Base-by-base conservation (phyloP, 92 coral and sea anemone species). In the Muricea muricata region DNA sequence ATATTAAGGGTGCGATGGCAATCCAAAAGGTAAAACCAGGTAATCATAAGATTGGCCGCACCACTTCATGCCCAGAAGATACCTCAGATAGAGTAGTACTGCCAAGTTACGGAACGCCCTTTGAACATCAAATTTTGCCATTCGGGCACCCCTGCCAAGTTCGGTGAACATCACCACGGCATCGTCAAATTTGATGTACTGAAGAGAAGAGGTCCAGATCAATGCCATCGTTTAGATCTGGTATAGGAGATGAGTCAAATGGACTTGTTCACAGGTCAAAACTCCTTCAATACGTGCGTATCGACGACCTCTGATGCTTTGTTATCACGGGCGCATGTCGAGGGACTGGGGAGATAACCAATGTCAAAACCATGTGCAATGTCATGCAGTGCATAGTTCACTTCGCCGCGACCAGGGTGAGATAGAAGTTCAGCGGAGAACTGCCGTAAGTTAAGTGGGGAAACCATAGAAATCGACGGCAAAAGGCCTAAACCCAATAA, bases 61-160 rank as follows among this genome's bases (percentile, higher is more conserved):
- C 92, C 89, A 89, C 45, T 71, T 71, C 86, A 89, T 71, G n/a
- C 89, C 89, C 14, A 89, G 42, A 23, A 89, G 50, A 29, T 29
- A 66, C 12, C 85, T 26, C 26, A 76, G 85, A 0, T 21, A 26
- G 6, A 70, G 79, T 40, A 76, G 89, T 40, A 85, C 67, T 10
- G 84, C 56, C 11, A 77, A 24, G 54, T 45, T 75, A 24, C 85
- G 85, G n/a, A n/a, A n/a, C n/a, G n/a, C n/a, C n/a, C n/a, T n/a
- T 70, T 75, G 39, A 29, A 75, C 52, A 45, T 74, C 84, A 30
- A 77, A 40, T 34, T 85, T 77, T 0, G 85, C 89, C 29, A 85
- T 41, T 45, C 61, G 17, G 41, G 78, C 84, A 0, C 89, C 89
- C 37, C 14, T 18, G 47, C 89, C 88, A 24, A 20, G 29, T 30